Conservation (phyloP, 2,113 vertebrate species). For the Cinclus mexicanus region DNA sequence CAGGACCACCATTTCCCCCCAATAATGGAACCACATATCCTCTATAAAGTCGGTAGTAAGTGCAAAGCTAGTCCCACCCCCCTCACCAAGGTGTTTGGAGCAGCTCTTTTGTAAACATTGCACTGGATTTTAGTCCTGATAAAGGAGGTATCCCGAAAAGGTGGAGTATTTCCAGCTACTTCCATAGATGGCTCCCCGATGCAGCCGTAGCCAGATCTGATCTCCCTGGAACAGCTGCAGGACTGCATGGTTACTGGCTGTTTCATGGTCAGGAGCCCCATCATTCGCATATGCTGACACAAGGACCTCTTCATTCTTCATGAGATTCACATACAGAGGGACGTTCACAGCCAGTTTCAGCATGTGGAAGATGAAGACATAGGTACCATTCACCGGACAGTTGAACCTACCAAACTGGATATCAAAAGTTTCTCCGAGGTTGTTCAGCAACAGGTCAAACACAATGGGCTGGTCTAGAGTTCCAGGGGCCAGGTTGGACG, state of each 20-base stretch:
- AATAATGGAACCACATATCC: slow-evolving; percentile 55
- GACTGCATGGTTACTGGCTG: slow-evolving; percentile 93
- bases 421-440: slow-evolving; percentile 92
- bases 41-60: slow-evolving; percentile 63
- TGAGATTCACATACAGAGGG: slow-evolving; percentile 95
- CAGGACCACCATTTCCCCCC: slow-evolving; percentile 61
- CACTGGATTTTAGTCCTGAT: slow-evolving; percentile 87
- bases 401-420: slow-evolving; percentile 89
- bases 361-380: slow-evolving; percentile 97
- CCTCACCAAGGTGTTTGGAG: slow-evolving; percentile 64
- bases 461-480: slow-evolving; percentile 96
- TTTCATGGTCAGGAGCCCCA: slow-evolving; percentile 95
- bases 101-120: slow-evolving; percentile 54
- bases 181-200: slow-evolving; percentile 95
- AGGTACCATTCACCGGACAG: slow-evolving; percentile 91
- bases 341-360: slow-evolving; percentile 96
- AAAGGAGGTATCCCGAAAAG: slow-evolving; percentile 96
- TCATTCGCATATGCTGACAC: slow-evolving; percentile 97
- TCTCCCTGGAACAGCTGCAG: slow-evolving; percentile 93
- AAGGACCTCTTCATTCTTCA: slow-evolving; percentile 96
- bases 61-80: slow-evolving; percentile 64
- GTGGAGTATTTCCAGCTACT: slow-evolving; percentile 99
- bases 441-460: slow-evolving; percentile 93
- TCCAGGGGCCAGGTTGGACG: slow-evolving; percentile 91
- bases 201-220: slow-evolving; percentile 94